These are phyloP conservation scores for Pristionchus exspectatus DNA, from an alignment of 2,888 invertebrate species.

Conservation along the genomic window DNA sequence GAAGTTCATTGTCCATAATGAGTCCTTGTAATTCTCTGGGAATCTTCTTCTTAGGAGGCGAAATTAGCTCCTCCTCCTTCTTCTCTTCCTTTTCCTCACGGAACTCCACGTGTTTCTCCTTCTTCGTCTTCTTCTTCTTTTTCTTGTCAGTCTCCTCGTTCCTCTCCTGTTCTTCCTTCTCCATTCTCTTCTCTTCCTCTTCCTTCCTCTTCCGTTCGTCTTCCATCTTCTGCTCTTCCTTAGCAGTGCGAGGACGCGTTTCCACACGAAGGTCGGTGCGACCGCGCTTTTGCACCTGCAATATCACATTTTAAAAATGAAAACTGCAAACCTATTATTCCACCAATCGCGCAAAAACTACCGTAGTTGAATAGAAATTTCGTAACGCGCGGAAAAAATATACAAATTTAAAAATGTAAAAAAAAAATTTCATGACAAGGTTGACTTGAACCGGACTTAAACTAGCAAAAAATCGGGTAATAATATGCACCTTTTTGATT, in stretches of 20 bases:
- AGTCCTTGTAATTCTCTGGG: neutral
- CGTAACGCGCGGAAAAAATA: too few species aligned
- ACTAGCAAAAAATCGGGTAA: neutral
- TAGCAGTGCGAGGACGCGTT: neutral
- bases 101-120: neutral
- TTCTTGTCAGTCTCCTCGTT: neutral
- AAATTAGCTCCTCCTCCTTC: neutral
- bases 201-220: neutral
- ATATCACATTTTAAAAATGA: too few species aligned
- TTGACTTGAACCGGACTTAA: neutral
- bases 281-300: conserved; percentile 47
- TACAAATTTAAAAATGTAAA: too few species aligned
- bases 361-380: too few species aligned
- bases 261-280: conserved; percentile 37
- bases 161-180: neutral
- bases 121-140: neutral
- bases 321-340: too few species aligned
- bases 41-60: neutral
- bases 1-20: conserved; percentile 6
- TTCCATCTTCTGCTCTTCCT: neutral
- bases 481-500: conserved; percentile 14
- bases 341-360: too few species aligned
- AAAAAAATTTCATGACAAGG: too few species aligned
- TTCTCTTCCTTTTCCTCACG: neutral
- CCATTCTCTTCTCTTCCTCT: neutral